phyloP scores from a whole-genome alignment of 1,140 invertebrate species.

The Achroia grisella region DNA sequence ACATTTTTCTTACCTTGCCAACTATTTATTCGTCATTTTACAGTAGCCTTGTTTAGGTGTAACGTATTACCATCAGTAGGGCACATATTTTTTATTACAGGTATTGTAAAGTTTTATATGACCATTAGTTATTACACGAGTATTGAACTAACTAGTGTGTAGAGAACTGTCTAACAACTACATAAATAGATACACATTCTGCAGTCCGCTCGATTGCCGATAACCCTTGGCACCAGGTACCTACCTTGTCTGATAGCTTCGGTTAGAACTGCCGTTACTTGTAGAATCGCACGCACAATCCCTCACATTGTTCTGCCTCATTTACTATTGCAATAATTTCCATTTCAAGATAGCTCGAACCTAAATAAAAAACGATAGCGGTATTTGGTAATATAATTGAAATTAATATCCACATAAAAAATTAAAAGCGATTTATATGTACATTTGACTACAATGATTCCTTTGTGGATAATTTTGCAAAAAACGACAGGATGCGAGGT shows the following conservation, averaged over 20 bases:
- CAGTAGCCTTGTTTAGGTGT: too few relatives aligned
- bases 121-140: too few relatives aligned
- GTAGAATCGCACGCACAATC: constrained; percentile 50
- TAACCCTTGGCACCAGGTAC: constrained; percentile 50
- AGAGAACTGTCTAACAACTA: neutral
- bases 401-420: constrained; percentile 12
- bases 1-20: too few relatives aligned
- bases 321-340: neutral
- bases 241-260: constrained; percentile 40
- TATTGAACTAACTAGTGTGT: neutral
- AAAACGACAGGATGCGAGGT: constrained; percentile 56
- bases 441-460: constrained; percentile 34
- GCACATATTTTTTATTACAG: too few relatives aligned
- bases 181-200: constrained; percentile 14
- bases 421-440: constrained; percentile 12
- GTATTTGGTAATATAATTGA: constrained; percentile 3
- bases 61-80: too few relatives aligned
- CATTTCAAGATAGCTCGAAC: neutral
- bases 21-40: too few relatives aligned
- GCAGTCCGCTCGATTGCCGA: constrained; percentile 48
- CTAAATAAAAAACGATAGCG: neutral
- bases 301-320: constrained; percentile 28
- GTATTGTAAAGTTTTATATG: too few relatives aligned
- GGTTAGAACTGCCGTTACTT: constrained; percentile 54
- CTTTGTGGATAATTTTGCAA: constrained; percentile 51